Base-by-base conservation (phyloP, 2,888 invertebrate genomes). In the Rotaria sp. region DNA sequence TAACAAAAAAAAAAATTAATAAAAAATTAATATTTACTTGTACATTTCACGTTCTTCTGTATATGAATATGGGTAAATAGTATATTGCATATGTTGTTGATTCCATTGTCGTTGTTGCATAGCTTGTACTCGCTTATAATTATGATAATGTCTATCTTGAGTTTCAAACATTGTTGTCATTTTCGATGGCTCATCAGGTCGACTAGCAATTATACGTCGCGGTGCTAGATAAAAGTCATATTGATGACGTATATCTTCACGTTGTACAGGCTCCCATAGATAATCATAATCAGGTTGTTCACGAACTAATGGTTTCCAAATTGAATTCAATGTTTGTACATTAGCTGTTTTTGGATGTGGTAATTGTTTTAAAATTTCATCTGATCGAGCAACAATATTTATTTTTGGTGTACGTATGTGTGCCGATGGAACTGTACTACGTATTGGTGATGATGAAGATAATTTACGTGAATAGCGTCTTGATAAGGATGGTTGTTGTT, bases 81-180 rank as follows among this genome's bases (percentile, higher is more conserved):
- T 85, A 55, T 85, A 86, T 45, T 59, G n/a, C 41, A 85, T 86
- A 67, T 85, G 86, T 18, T 75, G 55, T 55, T 75, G 55, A 35
- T 85, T 52, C 55, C 85, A 85, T 52, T 86, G 85, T 35, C 75
- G 41, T 48, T 85, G 84, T 85, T 85, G 85, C 86, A 86, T 86
- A 26, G 85, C 85, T 50, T 75, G 74, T n/a, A 18, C n/a, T 18
- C 86, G 52, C 80, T 85, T 86, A 52, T 85, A 85, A 50, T 86
- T 86, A 41, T 86, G 86, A 86, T 50, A 86, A 85, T 75, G 85
- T n/a, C 85, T 57, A 52, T 86, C 86, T 59, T 48, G 24, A 24
- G 85, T 86, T 84, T 86, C 86, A 59, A 57, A 86, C 24, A 75
- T 52, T 15, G 59, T 57, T 80, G 85, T 85, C 41, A 86, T 85